Base-by-base conservation (phyloP, 1,140 invertebrate species). In the Caenorhabditis latens region DNA sequence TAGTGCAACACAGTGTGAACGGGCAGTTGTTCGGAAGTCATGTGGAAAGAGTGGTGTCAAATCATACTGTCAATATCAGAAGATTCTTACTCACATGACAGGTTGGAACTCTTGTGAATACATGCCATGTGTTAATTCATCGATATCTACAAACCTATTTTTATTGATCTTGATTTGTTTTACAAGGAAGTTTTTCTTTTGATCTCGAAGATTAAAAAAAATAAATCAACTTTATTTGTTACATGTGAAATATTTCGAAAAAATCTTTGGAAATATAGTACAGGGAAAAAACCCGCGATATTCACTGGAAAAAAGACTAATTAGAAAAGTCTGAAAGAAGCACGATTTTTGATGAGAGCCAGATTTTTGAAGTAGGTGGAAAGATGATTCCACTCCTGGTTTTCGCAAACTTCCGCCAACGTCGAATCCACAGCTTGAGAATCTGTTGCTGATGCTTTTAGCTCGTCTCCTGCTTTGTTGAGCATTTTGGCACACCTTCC, bases 31-130 rank as follows among this genome's bases (percentile, higher is more conserved):
- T 13, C 13, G 65, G 16, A 71, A 71, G 19, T 71, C 65, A 46
- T 71, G 65, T 71, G 65, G 65, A 19, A 71, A 71, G 5, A 16
- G 42, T 19, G 65, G 40, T 11, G 65, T 71, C 21, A 71, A 71
- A 19, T 71, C 65, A 19, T 71, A 71, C 42, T 71, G 65, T 46
- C 65, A 71, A 71, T 71, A 71, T 71, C 65, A 71, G 21, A 71
- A 71, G 42, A 71, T 71, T 71, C 42, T 71, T 0, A 71, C 65
- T n/a, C 65, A 46, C 16, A 71, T 71, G 65, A 71, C 65, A 32
- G 65, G 65, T 3, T 71, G 65, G 65, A 71, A 71, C 65, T 71
- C 19, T n/a, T 71, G 65, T 19, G 65, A 71, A 8, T 71, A 71
- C 21, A 71, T 71, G 65, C 65, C 65, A 0, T 71, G 65, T n/a